Evolutionary conservation across 2,888 invertebrate species (phyloP).

Genomic region (Dryobotodes eremita): DNA sequence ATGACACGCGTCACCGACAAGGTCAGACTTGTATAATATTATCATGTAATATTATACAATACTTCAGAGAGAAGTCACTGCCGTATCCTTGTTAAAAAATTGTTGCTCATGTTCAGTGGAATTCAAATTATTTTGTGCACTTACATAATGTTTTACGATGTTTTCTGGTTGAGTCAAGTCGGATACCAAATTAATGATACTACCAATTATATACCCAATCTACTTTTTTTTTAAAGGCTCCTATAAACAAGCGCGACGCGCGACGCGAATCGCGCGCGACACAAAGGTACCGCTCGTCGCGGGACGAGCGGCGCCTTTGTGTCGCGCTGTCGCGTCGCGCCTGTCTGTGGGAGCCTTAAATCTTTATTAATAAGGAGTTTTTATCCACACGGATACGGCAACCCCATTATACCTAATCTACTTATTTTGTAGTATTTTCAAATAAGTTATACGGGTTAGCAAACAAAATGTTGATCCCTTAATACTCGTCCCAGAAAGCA

Average conservation of each 20-base stretch:
- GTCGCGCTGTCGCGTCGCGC: too few relatives aligned
- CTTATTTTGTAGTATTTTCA: neutral
- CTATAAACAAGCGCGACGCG: too few relatives aligned
- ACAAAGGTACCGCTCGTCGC: too few relatives aligned
- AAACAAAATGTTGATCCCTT: neutral
- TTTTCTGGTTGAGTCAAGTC: conserved; percentile 6
- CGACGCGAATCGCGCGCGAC: too few relatives aligned
- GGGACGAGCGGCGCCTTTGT: too few relatives aligned
- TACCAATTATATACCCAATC: neutral
- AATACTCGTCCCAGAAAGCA: neutral
- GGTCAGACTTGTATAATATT: conserved; percentile 83
- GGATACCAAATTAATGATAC: neutral
- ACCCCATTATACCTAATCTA: too few relatives aligned
- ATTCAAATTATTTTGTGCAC: conserved; percentile 36
- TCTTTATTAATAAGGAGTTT: too few relatives aligned
- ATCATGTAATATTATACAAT: conserved; percentile 54
- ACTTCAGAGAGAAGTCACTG: conserved; percentile 34
- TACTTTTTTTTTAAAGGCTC: too few relatives aligned
- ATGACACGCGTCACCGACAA: conserved; percentile 93
- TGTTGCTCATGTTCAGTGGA: conserved; percentile 40
- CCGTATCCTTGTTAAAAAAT: conserved; percentile 62
- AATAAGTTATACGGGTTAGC: neutral
- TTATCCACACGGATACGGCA: too few relatives aligned
- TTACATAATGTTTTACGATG: conserved; percentile 25
- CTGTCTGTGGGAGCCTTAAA: too few relatives aligned